phyloP scores from a whole-genome alignment of 2,888 invertebrate genomes.

The Cheilosia variabilis region DNA sequence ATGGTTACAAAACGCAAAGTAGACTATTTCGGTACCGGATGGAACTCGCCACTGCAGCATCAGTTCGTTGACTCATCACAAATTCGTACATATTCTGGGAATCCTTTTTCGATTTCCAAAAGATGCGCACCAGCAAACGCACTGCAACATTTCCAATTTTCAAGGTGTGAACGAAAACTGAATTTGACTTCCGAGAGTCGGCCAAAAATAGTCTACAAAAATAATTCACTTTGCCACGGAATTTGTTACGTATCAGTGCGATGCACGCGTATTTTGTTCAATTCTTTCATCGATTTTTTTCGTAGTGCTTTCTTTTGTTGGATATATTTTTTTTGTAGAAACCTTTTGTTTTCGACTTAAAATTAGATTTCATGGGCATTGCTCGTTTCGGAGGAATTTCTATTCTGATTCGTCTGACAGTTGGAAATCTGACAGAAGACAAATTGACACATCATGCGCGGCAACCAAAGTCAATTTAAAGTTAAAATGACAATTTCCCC shows the following conservation, averaged over 20 bases:
- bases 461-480: conserved; percentile 45
- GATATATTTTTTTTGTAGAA: neutral
- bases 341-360: conserved; percentile 50
- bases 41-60: conserved; percentile 46
- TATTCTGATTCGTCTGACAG: conserved; percentile 29
- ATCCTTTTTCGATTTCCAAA: conserved; percentile 20
- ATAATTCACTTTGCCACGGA: neutral
- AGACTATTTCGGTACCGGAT: conserved; percentile 72
- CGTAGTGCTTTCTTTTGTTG: conserved; percentile 16
- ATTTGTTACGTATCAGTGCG: neutral
- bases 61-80: conserved; percentile 73
- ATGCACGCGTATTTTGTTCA: conserved; percentile 24
- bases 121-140: neutral
- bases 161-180: conserved; percentile 61
- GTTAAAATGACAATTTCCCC: conserved; percentile 42
- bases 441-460: conserved; percentile 58
- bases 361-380: conserved; percentile 71
- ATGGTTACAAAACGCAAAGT: conserved; percentile 42
- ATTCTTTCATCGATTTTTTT: conserved; percentile 54
- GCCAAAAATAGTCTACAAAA: conserved; percentile 3
- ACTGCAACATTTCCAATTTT: conserved; percentile 55
- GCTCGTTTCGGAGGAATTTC: conserved; percentile 32
- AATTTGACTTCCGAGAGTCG: conserved; percentile 11
- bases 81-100: conserved; percentile 64
- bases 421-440: conserved; percentile 52